These are phyloP conservation scores for Drosophila navojoa DNA, from an alignment of 1,140 invertebrate species.

Conservation along the genomic window DNA sequence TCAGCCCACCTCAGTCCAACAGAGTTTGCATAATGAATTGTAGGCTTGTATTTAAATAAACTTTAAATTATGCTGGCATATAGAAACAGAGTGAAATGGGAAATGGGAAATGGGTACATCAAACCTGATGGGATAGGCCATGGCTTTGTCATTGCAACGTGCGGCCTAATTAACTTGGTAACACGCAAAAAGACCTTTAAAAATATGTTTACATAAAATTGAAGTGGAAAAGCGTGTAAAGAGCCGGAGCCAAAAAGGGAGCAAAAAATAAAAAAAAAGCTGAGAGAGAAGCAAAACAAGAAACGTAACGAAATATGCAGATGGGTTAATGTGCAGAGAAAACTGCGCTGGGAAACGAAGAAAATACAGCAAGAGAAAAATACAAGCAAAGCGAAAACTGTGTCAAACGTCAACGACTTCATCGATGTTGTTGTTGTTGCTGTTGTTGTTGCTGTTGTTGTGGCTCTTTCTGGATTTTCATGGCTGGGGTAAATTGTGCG, in stretches of 20 bases:
- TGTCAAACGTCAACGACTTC: constrained; percentile 77
- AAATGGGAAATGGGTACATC: constrained; percentile 45
- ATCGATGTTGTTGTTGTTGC: constrained; percentile 8
- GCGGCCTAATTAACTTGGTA: constrained; percentile 66
- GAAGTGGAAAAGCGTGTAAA: constrained; percentile 74
- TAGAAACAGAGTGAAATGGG: constrained; percentile 31
- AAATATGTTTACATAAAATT: constrained; percentile 69
- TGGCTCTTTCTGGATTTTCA: constrained; percentile 43
- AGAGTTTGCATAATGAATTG: constrained; percentile 67
- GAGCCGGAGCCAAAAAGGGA: constrained; percentile 16
- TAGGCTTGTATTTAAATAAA: constrained; percentile 33
- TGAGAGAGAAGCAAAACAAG: constrained; percentile 9
- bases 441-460: constrained; percentile 14
- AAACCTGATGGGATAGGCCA: constrained; percentile 49
- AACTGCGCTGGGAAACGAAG: constrained; percentile 61
- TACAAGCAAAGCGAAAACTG: constrained; percentile 44
- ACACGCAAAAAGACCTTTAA: constrained; percentile 65
- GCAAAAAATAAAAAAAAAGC: background rate
- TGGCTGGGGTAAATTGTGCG: constrained; percentile 69
- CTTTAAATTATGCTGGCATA: constrained; percentile 47
- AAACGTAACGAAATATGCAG: constrained; percentile 54
- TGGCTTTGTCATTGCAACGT: constrained; percentile 52
- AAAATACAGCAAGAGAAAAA: constrained; percentile 52
- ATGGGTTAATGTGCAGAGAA: constrained; percentile 50
- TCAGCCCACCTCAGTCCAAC: constrained; percentile 2